Percentiles rank a stretch among this genome's conserved stretches.
These are phyloP conservation scores for Drosophila mauritiana DNA, from an alignment of 1,140 invertebrate genomes.

Conservation along the genomic window DNA sequence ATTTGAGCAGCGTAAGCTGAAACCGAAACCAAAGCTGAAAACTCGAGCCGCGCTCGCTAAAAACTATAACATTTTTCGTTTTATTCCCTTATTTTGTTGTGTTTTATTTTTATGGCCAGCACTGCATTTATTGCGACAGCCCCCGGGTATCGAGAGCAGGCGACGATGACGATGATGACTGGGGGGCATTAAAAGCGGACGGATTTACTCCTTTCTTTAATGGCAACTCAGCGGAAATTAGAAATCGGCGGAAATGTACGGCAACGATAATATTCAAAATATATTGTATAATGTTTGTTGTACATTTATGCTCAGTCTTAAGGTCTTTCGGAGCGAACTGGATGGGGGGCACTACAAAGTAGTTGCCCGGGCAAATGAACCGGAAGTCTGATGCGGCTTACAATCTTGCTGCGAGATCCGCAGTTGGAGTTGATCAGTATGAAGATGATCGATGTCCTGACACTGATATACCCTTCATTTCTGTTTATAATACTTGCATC, in stretches of 20 bases:
- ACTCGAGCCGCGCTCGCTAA: slow-evolving; percentile 37
- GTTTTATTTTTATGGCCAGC: slow-evolving; percentile 77
- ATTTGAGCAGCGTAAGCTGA: slow-evolving; percentile 72
- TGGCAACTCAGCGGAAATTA: slow-evolving; percentile 76
- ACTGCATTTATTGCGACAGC: slow-evolving; percentile 74
- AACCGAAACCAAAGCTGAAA: slow-evolving; percentile 43
- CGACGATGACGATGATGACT: slow-evolving; percentile 22
- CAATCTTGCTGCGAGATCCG: neutral
- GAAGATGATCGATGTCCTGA: neutral
- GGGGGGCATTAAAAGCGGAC: slow-evolving; percentile 59
- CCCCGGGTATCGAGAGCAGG: slow-evolving; percentile 31
- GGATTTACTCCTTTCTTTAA: slow-evolving; percentile 69
- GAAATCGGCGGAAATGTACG: slow-evolving; percentile 77
- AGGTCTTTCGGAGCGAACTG: neutral
- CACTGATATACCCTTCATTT: too few relatives aligned
- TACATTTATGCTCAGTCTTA: slow-evolving; percentile 18
- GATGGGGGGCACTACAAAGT: slow-evolving; percentile 18
- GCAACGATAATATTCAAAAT: slow-evolving; percentile 49
- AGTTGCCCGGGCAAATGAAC: slow-evolving; percentile 5
- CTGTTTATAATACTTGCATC: too few relatives aligned
- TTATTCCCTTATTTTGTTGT: slow-evolving; percentile 51
- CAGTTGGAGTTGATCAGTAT: neutral
- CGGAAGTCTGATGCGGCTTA: slow-evolving; percentile 7
- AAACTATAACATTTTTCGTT: slow-evolving; percentile 73
- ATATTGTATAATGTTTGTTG: slow-evolving; percentile 38